phyloP scores from a whole-genome alignment of 2,888 invertebrate species.

The Blera fallax region DNA sequence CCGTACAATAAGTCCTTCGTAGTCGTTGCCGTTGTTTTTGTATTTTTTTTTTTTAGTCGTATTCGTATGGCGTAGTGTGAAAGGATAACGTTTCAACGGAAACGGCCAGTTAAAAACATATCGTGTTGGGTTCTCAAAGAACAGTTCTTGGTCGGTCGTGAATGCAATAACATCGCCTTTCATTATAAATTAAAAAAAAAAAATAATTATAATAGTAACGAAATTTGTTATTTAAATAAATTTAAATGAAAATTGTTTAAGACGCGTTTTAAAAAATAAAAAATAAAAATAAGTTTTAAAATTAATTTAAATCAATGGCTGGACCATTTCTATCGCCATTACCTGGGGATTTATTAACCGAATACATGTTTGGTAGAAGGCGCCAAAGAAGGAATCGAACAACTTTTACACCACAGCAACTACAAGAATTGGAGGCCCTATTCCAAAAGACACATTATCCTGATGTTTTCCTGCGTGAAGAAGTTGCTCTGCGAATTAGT shows the following conservation, averaged over 20 bases:
- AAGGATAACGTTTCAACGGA: conserved; percentile 49
- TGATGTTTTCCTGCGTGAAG: conserved; percentile 91
- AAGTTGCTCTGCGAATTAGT: conserved; percentile 94
- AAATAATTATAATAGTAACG: neutral
- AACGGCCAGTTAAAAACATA: conserved; percentile 59
- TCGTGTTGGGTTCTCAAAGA: conserved; percentile 44
- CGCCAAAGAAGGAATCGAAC: conserved; percentile 95
- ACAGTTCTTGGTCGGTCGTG: conserved; percentile 70
- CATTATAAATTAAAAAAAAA: conserved; percentile 2
- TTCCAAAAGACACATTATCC: conserved; percentile 98
- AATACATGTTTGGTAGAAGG: conserved; percentile 95
- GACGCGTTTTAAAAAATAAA: conserved; percentile 9
- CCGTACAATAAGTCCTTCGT: conserved; percentile 43
- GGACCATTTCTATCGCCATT: conserved; percentile 93
- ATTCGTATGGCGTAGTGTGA: conserved; percentile 40
- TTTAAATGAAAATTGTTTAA: conserved; percentile 5
- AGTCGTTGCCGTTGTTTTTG: conserved; percentile 3
- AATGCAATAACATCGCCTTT: conserved; percentile 59
- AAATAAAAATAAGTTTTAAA: neutral
- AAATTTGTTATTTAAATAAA: neutral
- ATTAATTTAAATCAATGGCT: conserved; percentile 84
- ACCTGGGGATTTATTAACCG: conserved; percentile 93
- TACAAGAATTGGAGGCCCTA: conserved; percentile 94
- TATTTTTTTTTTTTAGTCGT: conserved; percentile 24
- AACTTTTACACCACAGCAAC: conserved; percentile 96